A percentile compares a stretch with the other conserved stretches of the same genome.
Evolutionary conservation across 2,888 invertebrate genomes (phyloP).

Genomic region (Auanema freiburgensis): DNA sequence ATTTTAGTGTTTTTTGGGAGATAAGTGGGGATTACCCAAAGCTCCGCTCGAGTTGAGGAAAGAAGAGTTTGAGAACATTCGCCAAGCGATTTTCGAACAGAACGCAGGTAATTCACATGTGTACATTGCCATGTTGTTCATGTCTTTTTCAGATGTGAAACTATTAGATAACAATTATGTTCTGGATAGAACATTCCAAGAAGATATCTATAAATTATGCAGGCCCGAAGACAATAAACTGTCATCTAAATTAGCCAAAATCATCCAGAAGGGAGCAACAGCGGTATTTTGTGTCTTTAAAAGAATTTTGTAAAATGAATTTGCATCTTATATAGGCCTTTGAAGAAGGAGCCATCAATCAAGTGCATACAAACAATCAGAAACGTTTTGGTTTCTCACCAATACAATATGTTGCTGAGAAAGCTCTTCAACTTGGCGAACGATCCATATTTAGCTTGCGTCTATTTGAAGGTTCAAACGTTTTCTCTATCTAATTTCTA

Average conservation of each 20-base stretch:
- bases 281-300: slow-evolving; percentile 24
- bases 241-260: slow-evolving; percentile 25
- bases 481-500: too few relatives aligned
- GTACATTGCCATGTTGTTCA: slow-evolving; percentile 6
- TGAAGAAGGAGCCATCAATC: slow-evolving; percentile 48
- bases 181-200: slow-evolving; percentile 64
- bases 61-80: slow-evolving; percentile 65
- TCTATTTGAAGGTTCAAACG: not conserved
- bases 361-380: slow-evolving; percentile 46
- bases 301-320: slow-evolving; percentile 10
- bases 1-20: slow-evolving; percentile 66
- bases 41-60: slow-evolving; percentile 65
- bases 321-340: slow-evolving; percentile 34
- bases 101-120: slow-evolving; percentile 49
- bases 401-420: slow-evolving; percentile 33
- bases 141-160: slow-evolving; percentile 59
- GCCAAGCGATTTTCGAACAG: slow-evolving; percentile 60
- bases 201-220: slow-evolving; percentile 46
- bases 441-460: not conserved
- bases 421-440: slow-evolving; percentile 14
- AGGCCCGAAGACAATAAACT: slow-evolving; percentile 27
- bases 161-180: slow-evolving; percentile 65
- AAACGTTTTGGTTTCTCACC: slow-evolving; percentile 47
- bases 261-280: slow-evolving; percentile 43
- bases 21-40: slow-evolving; percentile 66